Base-by-base conservation (phyloP, 2,888 invertebrate genomes). In the Geophilus truncorum region DNA sequence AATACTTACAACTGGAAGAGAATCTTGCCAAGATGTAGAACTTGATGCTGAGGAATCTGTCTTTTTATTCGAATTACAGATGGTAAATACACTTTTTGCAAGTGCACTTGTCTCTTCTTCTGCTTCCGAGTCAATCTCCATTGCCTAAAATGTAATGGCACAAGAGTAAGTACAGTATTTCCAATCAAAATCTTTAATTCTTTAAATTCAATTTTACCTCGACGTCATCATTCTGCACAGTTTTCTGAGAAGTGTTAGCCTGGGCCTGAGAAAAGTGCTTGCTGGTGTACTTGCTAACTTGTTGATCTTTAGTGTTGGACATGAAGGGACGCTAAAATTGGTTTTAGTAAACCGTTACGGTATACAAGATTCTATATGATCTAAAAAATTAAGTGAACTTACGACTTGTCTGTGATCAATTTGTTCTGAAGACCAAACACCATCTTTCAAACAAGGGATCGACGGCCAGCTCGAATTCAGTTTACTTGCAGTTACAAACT, bases 21-120 rank as follows among this genome's bases (percentile, higher is more conserved):
- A 89, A 85, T 87, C 86, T 84, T 92, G 91, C 92, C 92, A 92
- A 0, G 88, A 84, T 84, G 90, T 90, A 1, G 90, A 88, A 36
- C 90, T 90, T 78, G 89, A 86, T 40, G n/a, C n/a, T n/a, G 89
- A 88, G 76, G 91, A 89, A 81, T 88, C 86, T 15, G 90, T 89
- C 7, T 81, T 28, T 28, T 70, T 51, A 34, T 40, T 78, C n/a
- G 78, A 9, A 28, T 32, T 32, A 15, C 32, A 77, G 12, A 25
- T 30, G 0, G 77, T n/a, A 23, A 15, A 28, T 15, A 34, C 2
- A 23, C 45, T 32, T 25, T 45, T 40, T 21, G 23, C 62, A 62
- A 7, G 23, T 25, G 23, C 45, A 15, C 18, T 18, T 45, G 18
- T 5, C 45, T n/a, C n/a, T n/a, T n/a, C n/a, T n/a, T n/a, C n/a